Base-by-base conservation (phyloP, 2,888 invertebrate species). In the Chloroclystis v-ata region DNA sequence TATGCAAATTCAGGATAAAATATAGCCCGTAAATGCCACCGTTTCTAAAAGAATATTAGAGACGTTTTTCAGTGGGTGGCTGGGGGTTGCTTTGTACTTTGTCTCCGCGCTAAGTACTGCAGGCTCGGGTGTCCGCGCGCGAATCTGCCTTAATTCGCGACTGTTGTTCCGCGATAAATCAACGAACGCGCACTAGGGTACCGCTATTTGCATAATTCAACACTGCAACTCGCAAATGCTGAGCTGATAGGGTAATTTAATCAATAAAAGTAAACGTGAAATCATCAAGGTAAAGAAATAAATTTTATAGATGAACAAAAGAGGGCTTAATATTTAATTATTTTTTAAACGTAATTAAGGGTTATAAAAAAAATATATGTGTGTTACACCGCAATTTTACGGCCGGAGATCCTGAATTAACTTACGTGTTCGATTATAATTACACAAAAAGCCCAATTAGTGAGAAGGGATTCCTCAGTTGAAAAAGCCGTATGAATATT, bases 11-110 rank as follows among this genome's bases (percentile, higher is more conserved):
- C 89, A 78, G 88, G 88, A 88, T 89, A 89, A 89, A 89, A 89
- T 89, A 89, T 89, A 89, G 89, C 89, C 88, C 88, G 89, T 89
- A 89, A 89, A 89, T 89, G 89, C 89, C 88, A 87, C 87, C 87
- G 89, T 89, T 88, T 88, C 89, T 87, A 89, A 88, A 89, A 88
- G 89, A 89, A 89, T 89, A 89, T 89, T 89, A 89, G 88, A 88
- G 87, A 85, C 89, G 87, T 88, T 89, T 88, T 89, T 86, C 88
- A 87, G 89, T 85, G 88, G 88, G 88, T 82, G 83, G 87, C 63
- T 74, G 75, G 88, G 81, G 82, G 77, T 71, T 78, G 82, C 84
- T 85, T 85, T 84, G 82, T 86, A 85, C 84, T 85, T 83, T 85
- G 86, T 86, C 86, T 86, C 83, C 79, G 75, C 75, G 77, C 79